Percentiles rank a stretch among this genome's conserved stretches.
These are phyloP conservation scores for Psophia crepitans DNA, from an alignment of 2,113 vertebrate genomes.

Conservation along the genomic window DNA sequence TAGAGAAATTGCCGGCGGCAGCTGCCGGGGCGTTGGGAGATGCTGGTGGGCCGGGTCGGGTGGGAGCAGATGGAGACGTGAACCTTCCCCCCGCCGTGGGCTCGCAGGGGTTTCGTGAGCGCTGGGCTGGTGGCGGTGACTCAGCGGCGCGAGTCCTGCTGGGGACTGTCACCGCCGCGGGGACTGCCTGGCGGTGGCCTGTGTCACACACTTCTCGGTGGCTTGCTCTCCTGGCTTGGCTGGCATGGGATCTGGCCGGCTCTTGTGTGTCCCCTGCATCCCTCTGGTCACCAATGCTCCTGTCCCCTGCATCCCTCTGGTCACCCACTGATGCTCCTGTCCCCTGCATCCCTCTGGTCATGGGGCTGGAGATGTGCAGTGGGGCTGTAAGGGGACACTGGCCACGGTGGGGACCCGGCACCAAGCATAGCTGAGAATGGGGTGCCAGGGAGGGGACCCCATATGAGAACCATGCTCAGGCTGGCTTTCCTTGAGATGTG, in stretches of 20 bases:
- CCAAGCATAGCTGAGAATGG: rapidly evolving
- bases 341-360: background rate
- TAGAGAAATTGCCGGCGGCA: background rate
- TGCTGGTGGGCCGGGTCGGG: constrained; percentile 12
- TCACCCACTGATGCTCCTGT: background rate
- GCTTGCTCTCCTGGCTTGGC: background rate
- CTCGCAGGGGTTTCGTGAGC: background rate
- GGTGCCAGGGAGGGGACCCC: background rate
- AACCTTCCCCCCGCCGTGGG: background rate
- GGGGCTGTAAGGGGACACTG: rapidly evolving
- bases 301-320: background rate
- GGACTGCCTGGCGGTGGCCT: background rate
- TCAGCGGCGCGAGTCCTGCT: background rate
- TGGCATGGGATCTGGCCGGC: rapidly evolving
- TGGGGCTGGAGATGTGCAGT: background rate
- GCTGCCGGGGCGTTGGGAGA: constrained; percentile 6
- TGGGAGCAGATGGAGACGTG: background rate
- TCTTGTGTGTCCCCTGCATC: background rate
- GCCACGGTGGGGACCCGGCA: background rate
- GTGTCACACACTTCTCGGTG: background rate
- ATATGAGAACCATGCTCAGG: rapidly evolving
- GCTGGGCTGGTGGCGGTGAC: constrained; percentile 35
- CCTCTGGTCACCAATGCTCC: background rate
- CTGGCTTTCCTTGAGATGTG: background rate
- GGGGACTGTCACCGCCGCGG: background rate